Evolutionary conservation across 2,888 invertebrate genomes (phyloP).

Genomic region (Petrolisthes cinctipes): DNA sequence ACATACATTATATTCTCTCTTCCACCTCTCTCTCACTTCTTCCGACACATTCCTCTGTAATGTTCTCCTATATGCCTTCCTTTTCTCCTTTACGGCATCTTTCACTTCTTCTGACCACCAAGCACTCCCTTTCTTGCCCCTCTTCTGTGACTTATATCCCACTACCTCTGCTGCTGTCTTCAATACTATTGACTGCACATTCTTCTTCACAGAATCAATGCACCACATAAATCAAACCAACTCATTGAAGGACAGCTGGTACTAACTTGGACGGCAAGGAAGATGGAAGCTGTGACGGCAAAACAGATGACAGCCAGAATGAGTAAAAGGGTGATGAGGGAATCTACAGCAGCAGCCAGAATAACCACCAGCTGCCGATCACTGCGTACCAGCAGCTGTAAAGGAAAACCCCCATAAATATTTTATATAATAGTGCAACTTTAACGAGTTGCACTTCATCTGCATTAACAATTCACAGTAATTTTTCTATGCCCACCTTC

Average conservation of each 20-base stretch:
- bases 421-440: neutral
- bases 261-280: slow-evolving; percentile 83
- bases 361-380: slow-evolving; percentile 46
- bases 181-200: neutral
- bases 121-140: too few species aligned
- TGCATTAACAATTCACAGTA: neutral
- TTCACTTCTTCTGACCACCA: too few species aligned
- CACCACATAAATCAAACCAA: neutral
- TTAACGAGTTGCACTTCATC: neutral
- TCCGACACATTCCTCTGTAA: too few species aligned
- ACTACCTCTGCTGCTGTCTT: too few species aligned
- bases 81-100: too few species aligned
- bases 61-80: too few species aligned
- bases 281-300: slow-evolving; percentile 82
- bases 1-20: too few species aligned
- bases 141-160: too few species aligned
- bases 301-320: slow-evolving; percentile 87
- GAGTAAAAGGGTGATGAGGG: slow-evolving; percentile 87
- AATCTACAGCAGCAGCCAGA: slow-evolving; percentile 84
- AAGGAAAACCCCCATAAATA: neutral
- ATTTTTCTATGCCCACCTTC: slow-evolving; percentile 53
- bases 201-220: neutral
- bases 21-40: too few species aligned
- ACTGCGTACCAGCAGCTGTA: slow-evolving; percentile 65
- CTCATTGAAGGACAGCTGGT: neutral